Percentiles rank a stretch among this genome's conserved stretches.
Conservation (phyloP, 2,113 vertebrate genomes). For the Oreotrochilus melanogaster region DNA sequence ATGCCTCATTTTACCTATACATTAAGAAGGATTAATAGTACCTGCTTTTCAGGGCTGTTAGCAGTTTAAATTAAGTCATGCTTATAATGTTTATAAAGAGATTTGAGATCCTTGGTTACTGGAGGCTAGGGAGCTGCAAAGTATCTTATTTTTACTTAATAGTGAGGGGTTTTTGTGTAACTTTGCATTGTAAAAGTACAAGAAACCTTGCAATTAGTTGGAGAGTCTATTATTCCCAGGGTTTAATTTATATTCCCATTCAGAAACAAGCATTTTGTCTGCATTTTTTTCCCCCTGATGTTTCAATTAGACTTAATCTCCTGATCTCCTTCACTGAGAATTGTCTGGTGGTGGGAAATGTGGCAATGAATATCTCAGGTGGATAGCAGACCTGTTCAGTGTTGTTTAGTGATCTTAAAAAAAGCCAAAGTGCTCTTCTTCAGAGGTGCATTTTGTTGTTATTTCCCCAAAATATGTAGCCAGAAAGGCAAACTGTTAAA, state of each 20-base stretch:
- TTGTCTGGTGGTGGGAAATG: not conserved
- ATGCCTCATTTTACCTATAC: conserved; percentile 64
- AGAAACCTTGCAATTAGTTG: conserved; percentile 27
- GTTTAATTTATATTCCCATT: conserved; percentile 20
- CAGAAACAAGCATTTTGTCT: not conserved
- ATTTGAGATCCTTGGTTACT: conserved; percentile 58
- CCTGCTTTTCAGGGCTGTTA: conserved; percentile 53
- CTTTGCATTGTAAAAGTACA: conserved; percentile 11
- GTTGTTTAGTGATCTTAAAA: not conserved
- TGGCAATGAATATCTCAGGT: not conserved
- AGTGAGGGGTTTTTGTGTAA: not conserved
- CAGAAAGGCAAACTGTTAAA: not conserved
- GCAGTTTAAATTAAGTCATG: conserved; percentile 51
- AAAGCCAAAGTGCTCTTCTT: not conserved
- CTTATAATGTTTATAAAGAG: conserved; percentile 59
- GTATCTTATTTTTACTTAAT: conserved; percentile 37
- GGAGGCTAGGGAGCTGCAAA: conserved; percentile 26
- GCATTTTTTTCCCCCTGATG: not conserved
- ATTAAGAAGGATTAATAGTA: conserved; percentile 69
- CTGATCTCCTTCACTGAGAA: not conserved
- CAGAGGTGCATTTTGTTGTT: not conserved
- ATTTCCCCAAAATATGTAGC: not conserved
- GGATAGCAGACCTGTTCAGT: not conserved
- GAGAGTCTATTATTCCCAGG: conserved; percentile 1
- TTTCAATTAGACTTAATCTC: conserved; percentile 13